Percentiles rank a stretch among this genome's conserved stretches.
Conservation (phyloP, 2,113 vertebrate species). For the Serilophus lunatus region DNA sequence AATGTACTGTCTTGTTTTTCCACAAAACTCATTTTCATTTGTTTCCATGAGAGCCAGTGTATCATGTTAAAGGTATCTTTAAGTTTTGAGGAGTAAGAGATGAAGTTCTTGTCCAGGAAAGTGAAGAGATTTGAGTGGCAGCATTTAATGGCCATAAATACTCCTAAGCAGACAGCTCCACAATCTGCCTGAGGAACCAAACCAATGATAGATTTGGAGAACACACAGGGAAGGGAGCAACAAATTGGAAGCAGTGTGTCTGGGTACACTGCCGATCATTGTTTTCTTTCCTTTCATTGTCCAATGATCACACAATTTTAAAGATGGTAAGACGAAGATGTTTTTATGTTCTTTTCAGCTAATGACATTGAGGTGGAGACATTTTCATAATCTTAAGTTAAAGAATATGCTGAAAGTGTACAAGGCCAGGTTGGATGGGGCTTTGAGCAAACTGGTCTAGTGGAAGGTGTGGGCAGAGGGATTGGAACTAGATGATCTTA, state of each 20-base stretch:
- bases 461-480: neutral
- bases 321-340: neutral
- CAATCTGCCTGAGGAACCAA: neutral
- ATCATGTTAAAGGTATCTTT: neutral
- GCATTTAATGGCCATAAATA: neutral
- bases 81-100: neutral
- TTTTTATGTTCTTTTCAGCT: neutral
- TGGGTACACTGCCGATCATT: neutral
- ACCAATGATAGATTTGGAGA: neutral
- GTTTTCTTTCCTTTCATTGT: neutral
- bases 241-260: neutral
- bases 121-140: neutral
- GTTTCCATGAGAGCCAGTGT: fast-evolving
- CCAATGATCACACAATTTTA: neutral
- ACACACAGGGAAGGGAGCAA: neutral
- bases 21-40: neutral
- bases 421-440: neutral
- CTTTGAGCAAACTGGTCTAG: neutral
- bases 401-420: neutral
- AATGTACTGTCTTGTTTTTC: neutral
- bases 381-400: neutral
- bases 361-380: neutral
- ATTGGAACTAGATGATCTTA: neutral
- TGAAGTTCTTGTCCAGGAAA: neutral
- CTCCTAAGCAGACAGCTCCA: neutral